Evolutionary conservation across 2,797 vertebrate species (phyloP).

Genomic region (Myripristis jacobus): DNA sequence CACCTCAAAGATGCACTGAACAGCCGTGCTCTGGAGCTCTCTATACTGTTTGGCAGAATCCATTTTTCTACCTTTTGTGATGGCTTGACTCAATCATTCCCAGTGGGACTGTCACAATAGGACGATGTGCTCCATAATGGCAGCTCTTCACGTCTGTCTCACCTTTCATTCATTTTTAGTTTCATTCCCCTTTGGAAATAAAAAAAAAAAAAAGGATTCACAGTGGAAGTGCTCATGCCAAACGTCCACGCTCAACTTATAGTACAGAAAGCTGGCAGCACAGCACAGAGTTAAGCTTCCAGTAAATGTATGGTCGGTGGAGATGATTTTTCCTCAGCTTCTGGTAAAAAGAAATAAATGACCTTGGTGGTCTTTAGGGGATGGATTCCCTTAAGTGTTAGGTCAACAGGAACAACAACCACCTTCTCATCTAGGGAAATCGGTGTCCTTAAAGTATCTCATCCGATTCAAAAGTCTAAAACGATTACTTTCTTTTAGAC

Average conservation of each 20-base stretch:
- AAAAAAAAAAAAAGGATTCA: conserved; percentile 12
- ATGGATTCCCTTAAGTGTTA: not conserved
- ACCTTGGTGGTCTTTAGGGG: not conserved
- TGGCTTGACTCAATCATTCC: conserved; percentile 20
- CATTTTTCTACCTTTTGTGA: conserved; percentile 29
- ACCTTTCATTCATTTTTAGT: conserved; percentile 40
- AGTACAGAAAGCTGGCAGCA: not conserved
- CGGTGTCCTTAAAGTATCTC: not conserved
- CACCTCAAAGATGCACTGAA: too few relatives aligned
- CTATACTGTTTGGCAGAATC: conserved; percentile 21
- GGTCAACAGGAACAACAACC: not conserved
- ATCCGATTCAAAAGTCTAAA: not conserved
- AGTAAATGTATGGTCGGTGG: not conserved
- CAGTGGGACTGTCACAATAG: conserved; percentile 19
- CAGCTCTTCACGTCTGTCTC: conserved; percentile 26
- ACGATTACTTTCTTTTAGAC: not conserved
- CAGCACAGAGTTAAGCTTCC: not conserved
- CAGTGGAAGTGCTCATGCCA: conserved; percentile 10
- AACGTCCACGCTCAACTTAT: not conserved
- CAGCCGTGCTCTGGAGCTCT: conserved; percentile 25
- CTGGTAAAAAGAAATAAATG: not conserved
- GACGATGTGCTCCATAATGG: conserved; percentile 20
- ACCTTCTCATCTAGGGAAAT: not conserved
- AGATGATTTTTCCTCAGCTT: not conserved
- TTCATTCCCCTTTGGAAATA: conserved; percentile 6